Conservation (phyloP, 2,113 vertebrate species). For the Melanerpes aurifrons region DNA sequence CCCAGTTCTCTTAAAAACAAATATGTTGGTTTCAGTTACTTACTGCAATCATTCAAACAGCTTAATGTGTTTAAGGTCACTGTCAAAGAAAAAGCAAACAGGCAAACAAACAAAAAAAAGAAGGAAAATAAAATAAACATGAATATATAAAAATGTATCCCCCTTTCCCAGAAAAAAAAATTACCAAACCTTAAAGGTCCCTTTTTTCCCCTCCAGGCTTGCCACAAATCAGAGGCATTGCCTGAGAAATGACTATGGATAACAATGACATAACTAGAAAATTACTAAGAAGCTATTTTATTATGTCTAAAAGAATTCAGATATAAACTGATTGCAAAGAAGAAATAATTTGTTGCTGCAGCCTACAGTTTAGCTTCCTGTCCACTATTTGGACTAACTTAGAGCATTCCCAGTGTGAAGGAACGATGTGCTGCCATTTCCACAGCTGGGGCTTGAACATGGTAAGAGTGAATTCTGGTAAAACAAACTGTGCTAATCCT, state of each 20-base stretch:
- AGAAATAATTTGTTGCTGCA: background rate
- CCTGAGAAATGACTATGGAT: background rate
- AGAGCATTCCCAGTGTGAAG: background rate
- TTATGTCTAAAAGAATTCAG: background rate
- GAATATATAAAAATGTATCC: background rate
- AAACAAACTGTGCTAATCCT: background rate
- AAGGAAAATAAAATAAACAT: background rate
- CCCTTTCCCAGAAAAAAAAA: background rate
- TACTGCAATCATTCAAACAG: background rate
- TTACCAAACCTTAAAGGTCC: background rate
- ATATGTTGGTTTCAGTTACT: background rate
- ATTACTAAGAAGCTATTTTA: background rate
- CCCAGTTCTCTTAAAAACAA: background rate
- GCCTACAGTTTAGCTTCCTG: background rate
- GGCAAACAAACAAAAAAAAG: background rate
- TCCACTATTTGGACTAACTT: background rate
- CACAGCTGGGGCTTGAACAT: rapidly evolving
- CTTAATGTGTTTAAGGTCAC: background rate
- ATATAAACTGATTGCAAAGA: background rate
- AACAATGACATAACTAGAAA: conserved; percentile 9
- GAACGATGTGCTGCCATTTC: background rate
- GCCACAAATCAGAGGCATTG: conserved; percentile 2
- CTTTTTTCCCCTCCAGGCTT: background rate
- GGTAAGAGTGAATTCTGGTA: background rate
- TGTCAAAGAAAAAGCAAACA: background rate